A percentile compares a stretch with the other conserved stretches of the same genome.
phyloP scores from a whole-genome alignment of 2,797 vertebrate genomes.

The Phalanger gymnotis region DNA sequence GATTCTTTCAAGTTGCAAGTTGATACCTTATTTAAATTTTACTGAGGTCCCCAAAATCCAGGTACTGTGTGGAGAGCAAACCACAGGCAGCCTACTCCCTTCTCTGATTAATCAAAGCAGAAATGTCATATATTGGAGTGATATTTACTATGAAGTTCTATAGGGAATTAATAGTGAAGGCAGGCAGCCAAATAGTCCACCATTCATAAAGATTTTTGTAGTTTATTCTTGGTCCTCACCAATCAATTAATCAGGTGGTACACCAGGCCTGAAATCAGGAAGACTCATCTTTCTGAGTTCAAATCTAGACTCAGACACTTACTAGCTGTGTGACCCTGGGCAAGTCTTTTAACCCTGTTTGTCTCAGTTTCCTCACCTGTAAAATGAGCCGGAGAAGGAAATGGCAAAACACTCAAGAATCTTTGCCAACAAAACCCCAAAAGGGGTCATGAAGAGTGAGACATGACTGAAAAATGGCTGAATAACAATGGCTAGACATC shows the following conservation, averaged over 20 bases:
- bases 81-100: background rate
- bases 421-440: background rate
- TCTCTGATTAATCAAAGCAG: background rate
- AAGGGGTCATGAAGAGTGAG: background rate
- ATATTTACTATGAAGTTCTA: background rate
- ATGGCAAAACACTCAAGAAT: background rate
- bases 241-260: background rate
- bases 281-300: background rate
- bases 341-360: background rate
- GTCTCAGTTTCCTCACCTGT: background rate
- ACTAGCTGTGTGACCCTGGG: no score
- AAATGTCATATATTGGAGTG: background rate
- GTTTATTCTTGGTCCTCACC: background rate
- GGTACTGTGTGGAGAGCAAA: background rate
- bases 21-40: background rate
- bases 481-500: background rate
- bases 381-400: background rate
- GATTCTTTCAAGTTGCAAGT: background rate
- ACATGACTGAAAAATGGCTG: background rate
- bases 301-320: background rate
- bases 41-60: background rate
- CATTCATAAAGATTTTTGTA: background rate
- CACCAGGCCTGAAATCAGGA: background rate
- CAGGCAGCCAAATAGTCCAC: background rate
- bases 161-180: background rate